Conservation (phyloP, 92 coral and sea anemone species). For the Epizoanthus scotinus region DNA sequence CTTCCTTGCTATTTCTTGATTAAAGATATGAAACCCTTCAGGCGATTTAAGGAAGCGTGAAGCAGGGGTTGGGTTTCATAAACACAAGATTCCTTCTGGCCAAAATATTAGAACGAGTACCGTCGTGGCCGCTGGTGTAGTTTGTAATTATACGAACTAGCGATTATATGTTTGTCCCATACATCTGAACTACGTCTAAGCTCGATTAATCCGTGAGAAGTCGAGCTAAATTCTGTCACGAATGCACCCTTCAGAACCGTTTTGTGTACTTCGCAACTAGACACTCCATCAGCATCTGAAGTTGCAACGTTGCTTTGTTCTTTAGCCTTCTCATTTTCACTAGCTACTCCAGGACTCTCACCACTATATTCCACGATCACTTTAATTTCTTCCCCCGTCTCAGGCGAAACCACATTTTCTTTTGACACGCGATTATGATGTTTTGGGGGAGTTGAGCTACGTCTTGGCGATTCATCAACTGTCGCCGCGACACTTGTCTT, state of each 20-base stretch:
- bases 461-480: not conserved
- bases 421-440: constrained; percentile 9
- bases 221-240: not conserved
- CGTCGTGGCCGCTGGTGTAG: constrained; percentile 2
- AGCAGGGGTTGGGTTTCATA: not conserved
- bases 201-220: constrained; percentile 1
- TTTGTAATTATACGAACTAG: not conserved
- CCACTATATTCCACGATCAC: not conserved
- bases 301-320: not conserved
- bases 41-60: not conserved
- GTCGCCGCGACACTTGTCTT: not conserved
- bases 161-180: not conserved
- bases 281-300: not conserved
- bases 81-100: not conserved
- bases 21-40: too few relatives aligned
- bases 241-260: not conserved
- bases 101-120: not conserved
- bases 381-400: not conserved
- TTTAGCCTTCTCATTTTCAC: not conserved
- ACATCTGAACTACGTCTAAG: constrained; percentile 2
- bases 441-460: not conserved
- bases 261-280: not conserved
- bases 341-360: not conserved
- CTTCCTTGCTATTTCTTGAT: too few relatives aligned
- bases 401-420: not conserved